Evolutionary conservation across 2,888 invertebrate genomes (phyloP), one percentile per base, ranked within the genome.

Genomic region (Piscicola geometra): DNA sequence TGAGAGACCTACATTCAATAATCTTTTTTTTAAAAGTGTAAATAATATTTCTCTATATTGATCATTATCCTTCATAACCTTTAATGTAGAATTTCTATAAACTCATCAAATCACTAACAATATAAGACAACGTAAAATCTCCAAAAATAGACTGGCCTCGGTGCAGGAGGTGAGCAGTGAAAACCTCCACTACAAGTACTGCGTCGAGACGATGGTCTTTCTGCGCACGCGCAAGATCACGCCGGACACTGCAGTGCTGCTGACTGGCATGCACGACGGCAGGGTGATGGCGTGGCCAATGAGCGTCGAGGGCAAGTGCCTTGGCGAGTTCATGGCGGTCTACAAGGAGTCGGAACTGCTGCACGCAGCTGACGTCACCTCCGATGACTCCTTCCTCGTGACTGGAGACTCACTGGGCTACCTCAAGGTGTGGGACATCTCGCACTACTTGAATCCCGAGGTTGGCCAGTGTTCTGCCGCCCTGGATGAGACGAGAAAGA

Each of bases 271-370:
- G 78, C 91, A 91, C 82, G 91, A 91, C 79, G 93, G 93, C 0
- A 86, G 88, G 76, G 87, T 86, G 5, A 91, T 93, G 86, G 88
- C 90, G 32, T 93, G 93, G 91, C 92, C 92, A 28, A 91, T 92
- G 84, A 91, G 92, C 84, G 88, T 90, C 56, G 88, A 88, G 18
- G 91, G 91, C 18, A 91, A 91, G 9, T 90, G 89, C 84, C 86
- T 91, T 76, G 89, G 88, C 47, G 88, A 90, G 35, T 93, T 92
- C 85, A 88, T 87, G 64, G 90, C 89, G 1, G 88, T 90, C 60
- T 92, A 92, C 84, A 88, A 88, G 36, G 86, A 88, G 0, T 82
- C 90, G 82, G 82, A 83, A 75, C 80, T 81, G 64, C 90, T 90
- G 67, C 86, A 90, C 25, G 87, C 90, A 30, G 89, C 93, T 87